Evolutionary conservation across 2,113 vertebrate species (phyloP), one percentile per base, ranked within the genome.

Genomic region (Neodon shergylaensis): DNA sequence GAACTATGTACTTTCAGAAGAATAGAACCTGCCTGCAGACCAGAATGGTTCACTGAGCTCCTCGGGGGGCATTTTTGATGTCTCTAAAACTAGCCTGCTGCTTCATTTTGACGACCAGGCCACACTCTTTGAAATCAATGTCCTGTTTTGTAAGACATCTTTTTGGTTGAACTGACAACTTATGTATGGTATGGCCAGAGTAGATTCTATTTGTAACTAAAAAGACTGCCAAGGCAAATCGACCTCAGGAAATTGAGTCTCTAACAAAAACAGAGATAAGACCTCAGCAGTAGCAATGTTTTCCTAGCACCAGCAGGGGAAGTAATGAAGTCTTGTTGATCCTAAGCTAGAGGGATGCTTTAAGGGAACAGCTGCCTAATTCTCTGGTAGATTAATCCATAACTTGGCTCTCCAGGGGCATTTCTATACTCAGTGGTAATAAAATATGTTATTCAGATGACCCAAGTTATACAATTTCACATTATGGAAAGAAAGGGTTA

Each of bases 381-480:
- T 98, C 83, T 94, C 65, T n/a, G 93, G 66, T 91, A 95, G 65
- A 58, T 94, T 49, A 88, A 74, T 96, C 92, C 54, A 93, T 95
- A 94, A 84, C 28, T 96, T 70, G 91, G 3, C 3, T 66, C 77
- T 96, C 70, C 84, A 72, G n/a, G 63, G 66, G 65, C 12, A 3
- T 89, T 97, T 97, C 92, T 97, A 70, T 72, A 96, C 96, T 73
- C 85, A 96, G 92, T 96, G 84, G 92, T 93, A 97, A 97, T 97
- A 96, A 97, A 95, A 98, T 58, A 65, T 97, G 91, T 88, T 89
- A 97, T 97, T 97, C 78, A 65, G 95, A 93, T 96, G 97, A 98
- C 97, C 96, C 26, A 68, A 96, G 87, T 94, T 98, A 81, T 93
- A 42, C 81, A 70, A 96, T 97, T 98, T 98, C 97, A 98, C 94